Evolutionary conservation across 2,113 vertebrate genomes (phyloP).

Genomic region (Chaenogobius annularis): DNA sequence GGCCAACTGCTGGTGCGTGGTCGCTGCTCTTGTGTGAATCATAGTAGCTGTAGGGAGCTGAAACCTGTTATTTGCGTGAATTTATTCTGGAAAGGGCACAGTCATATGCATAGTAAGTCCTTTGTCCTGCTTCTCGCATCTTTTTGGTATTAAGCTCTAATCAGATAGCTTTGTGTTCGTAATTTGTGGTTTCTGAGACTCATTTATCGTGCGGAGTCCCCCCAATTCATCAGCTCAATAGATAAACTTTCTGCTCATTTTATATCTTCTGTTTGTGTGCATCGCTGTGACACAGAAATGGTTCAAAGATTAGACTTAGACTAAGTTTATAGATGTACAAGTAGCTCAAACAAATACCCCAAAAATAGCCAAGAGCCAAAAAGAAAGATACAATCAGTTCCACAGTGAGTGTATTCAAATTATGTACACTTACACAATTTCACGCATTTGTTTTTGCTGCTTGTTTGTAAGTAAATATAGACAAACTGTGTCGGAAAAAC

Average conservation of each 20-base stretch:
- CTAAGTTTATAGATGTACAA: too few species aligned
- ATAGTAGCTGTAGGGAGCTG: constrained; percentile 25
- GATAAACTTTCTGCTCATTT: constrained; percentile 26
- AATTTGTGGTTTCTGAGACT: constrained; percentile 52
- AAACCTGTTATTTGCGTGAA: constrained; percentile 40
- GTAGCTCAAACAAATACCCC: constrained; percentile 13
- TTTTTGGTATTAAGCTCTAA: constrained; percentile 33
- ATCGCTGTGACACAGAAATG: constrained; percentile 7
- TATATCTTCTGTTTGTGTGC: constrained; percentile 14
- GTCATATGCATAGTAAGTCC: constrained; percentile 24
- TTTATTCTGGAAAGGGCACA: constrained; percentile 34
- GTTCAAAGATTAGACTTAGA: too few species aligned
- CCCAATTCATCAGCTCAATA: constrained; percentile 47
- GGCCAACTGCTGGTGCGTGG: constrained; percentile 17
- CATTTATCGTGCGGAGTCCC: constrained; percentile 51
- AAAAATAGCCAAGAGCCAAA: neutral
- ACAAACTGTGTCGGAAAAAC: neutral
- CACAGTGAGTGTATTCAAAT: neutral
- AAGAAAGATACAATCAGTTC: constrained; percentile 10
- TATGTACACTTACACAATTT: neutral
- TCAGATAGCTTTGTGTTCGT: constrained; percentile 57
- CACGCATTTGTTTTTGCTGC: neutral
- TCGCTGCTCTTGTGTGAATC: constrained; percentile 22
- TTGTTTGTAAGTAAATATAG: neutral
- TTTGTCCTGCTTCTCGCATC: constrained; percentile 16